Evolutionary conservation across 2,888 invertebrate genomes (phyloP).

Genomic region (Cosmopolites sordidus): DNA sequence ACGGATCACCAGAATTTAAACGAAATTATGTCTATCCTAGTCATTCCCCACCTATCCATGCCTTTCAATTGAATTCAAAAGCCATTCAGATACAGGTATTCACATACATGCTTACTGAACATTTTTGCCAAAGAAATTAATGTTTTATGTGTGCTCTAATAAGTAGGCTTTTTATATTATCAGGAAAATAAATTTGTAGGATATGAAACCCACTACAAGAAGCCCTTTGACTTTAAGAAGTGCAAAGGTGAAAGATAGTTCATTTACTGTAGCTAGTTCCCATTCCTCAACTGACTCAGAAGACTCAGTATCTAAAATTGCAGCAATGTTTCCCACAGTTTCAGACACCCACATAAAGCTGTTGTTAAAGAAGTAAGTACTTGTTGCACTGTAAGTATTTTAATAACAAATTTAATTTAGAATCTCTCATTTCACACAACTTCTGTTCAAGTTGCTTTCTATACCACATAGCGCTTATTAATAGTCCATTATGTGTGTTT

Average conservation of each 20-base stretch:
- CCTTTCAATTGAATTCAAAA: slow-evolving; percentile 61
- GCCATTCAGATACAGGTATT: slow-evolving; percentile 53
- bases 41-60: slow-evolving; percentile 61
- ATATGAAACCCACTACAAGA: slow-evolving; percentile 35
- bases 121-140: slow-evolving; percentile 1
- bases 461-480: slow-evolving; percentile 4
- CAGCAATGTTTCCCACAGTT: slow-evolving; percentile 87
- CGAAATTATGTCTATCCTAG: slow-evolving; percentile 69
- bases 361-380: slow-evolving; percentile 80
- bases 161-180: no score
- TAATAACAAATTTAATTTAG: no score
- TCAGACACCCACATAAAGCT: slow-evolving; percentile 83
- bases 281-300: slow-evolving; percentile 57
- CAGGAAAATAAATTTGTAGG: slow-evolving; percentile 31
- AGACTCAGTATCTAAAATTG: slow-evolving; percentile 72
- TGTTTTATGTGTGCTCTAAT: no score
- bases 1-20: slow-evolving; percentile 60
- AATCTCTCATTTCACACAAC: no score
- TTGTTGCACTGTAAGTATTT: no score
- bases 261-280: slow-evolving; percentile 52
- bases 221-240: slow-evolving; percentile 39
- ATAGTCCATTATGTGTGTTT: slow-evolving; percentile 19
- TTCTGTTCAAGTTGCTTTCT: neutral
- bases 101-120: neutral
- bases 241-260: slow-evolving; percentile 37